A percentile compares a stretch with the other conserved stretches of the same genome.
Evolutionary conservation across 2,113 vertebrate species (phyloP).

Genomic region (Craseonycteris thonglongyai): DNA sequence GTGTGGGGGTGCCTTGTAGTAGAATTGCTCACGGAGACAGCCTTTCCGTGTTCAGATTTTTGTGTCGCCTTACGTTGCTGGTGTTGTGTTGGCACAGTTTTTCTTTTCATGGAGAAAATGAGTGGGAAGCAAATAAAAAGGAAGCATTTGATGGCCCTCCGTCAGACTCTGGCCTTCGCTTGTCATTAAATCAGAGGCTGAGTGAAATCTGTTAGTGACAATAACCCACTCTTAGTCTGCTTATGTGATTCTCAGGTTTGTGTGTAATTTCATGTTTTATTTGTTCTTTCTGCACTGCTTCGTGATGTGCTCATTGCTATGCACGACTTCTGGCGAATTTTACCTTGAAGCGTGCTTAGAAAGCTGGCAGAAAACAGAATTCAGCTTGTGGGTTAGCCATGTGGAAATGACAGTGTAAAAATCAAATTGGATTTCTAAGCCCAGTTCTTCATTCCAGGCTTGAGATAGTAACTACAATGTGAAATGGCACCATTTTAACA

Average conservation of each 20-base stretch:
- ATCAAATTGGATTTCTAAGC: conserved; percentile 30
- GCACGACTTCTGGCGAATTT: conserved; percentile 32
- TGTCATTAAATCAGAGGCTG: conserved; percentile 65
- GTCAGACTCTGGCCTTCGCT: conserved; percentile 52
- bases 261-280: conserved; percentile 59
- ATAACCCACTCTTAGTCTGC: conserved; percentile 45
- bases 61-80: background rate
- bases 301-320: conserved; percentile 29
- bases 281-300: conserved; percentile 42
- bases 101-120: conserved; percentile 39
- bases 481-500: conserved; percentile 20
- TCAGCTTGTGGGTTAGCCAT: conserved; percentile 40
- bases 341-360: conserved; percentile 56
- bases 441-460: background rate
- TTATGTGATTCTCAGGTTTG: background rate
- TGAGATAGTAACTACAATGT: background rate
- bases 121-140: conserved; percentile 44
- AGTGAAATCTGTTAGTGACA: conserved; percentile 57
- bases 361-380: conserved; percentile 32
- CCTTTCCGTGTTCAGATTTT: background rate
- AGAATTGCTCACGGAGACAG: background rate
- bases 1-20: background rate
- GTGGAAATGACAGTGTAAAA: conserved; percentile 53
- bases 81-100: background rate
- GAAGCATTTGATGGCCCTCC: conserved; percentile 65